Conservation (phyloP, 2,888 invertebrate genomes). For the Congeria kusceri region DNA sequence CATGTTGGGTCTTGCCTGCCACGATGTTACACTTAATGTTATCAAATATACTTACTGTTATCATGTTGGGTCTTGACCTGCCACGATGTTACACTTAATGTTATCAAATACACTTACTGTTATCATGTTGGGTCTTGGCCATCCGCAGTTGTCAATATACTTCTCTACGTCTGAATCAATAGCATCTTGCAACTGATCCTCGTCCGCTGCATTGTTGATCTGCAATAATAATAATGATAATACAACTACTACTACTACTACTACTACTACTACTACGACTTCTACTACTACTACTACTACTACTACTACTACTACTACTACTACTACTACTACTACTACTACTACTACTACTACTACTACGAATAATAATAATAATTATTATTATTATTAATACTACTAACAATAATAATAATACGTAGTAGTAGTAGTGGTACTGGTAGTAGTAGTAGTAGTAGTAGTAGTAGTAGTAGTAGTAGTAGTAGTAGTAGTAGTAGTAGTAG, state of each 20-base stretch:
- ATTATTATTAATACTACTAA: too few relatives aligned
- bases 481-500: slow-evolving; percentile 21
- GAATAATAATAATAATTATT: too few relatives aligned
- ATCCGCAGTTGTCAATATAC: slow-evolving; percentile 65
- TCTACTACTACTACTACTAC: slow-evolving; percentile 49
- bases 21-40: too few relatives aligned
- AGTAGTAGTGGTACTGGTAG: slow-evolving; percentile 12
- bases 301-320: slow-evolving; percentile 53
- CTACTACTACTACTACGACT: not conserved
- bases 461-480: not conserved
- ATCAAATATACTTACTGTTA: slow-evolving; percentile 65
- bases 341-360: not conserved
- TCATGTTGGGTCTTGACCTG: slow-evolving; percentile 57
- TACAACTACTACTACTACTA: not conserved
- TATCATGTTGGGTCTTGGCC: slow-evolving; percentile 58
- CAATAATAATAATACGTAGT: too few relatives aligned
- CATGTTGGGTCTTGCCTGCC: too few relatives aligned
- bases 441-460: slow-evolving; percentile 25
- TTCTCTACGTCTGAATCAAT: slow-evolving; percentile 49
- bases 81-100: too few relatives aligned
- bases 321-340: slow-evolving; percentile 37
- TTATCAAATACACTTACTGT: slow-evolving; percentile 67
- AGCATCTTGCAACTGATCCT: slow-evolving; percentile 44
- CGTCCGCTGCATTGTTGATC: slow-evolving; percentile 52
- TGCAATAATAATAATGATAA: slow-evolving; percentile 6